Evolutionary conservation across 2,888 invertebrate species (phyloP), one percentile per base, ranked within the genome.

Genomic region (Acleris emargana): DNA sequence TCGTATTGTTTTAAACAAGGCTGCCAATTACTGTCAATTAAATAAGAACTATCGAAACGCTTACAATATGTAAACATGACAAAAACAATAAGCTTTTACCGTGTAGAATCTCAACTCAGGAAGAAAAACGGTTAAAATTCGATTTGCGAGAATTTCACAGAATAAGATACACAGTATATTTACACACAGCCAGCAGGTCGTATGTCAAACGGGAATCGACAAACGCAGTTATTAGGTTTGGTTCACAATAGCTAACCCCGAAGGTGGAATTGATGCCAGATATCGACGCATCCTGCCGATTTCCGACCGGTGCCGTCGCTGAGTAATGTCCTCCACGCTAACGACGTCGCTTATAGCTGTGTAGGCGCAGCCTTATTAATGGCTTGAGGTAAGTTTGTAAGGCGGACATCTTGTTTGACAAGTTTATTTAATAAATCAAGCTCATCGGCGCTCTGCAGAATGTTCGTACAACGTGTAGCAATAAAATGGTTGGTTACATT

Each of bases 281-380:
- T 86, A 85, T 82, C 82, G 76, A 78, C 74, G 81, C 79, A 80
- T 83, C 83, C 82, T 80, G 83, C 80, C 84, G 78, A 86, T 85
- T 84, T 84, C 84, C 81, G 76, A 67, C 64, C 73, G 72, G 71
- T 72, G 69, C 72, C 72, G 69, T 72, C 71, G 66, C 73, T 82
- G 82, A 83, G 80, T 83, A 84, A 86, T 82, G 83, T 79, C 81
- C 80, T 86, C 86, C 85, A 87, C 83, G 84, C 83, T 80, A 74
- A 67, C 59, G 67, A 64, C 61, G 17, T 64, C 53, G 18, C 47
- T 42, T 64, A 59, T 53, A 60, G 43, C 20, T 60, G 32, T 64
- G 50, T 60, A 64, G 42, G 20, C 47, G 59, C 59, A 17, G 38
- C 54, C 54, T 64, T 64, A 64, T 64, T 59, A 54, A 64, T 64